Evolutionary conservation across 2,888 invertebrate genomes (phyloP).

Genomic region (Beris chalybata): DNA sequence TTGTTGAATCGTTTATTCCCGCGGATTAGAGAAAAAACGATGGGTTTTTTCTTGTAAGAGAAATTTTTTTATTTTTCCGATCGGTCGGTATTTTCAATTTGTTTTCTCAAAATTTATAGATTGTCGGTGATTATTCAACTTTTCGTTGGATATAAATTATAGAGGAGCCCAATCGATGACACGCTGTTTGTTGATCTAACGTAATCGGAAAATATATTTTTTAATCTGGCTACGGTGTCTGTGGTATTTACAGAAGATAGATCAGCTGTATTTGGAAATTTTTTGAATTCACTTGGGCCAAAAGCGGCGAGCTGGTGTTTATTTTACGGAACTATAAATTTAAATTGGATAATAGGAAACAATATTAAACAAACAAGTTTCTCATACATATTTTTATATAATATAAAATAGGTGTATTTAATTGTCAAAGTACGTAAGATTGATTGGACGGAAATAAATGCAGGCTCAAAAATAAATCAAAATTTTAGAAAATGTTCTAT

Average conservation of each 20-base stretch:
- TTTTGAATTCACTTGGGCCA: slow-evolving; percentile 2
- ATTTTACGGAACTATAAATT: too few species aligned
- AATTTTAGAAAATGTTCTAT: too few species aligned
- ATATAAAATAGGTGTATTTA: too few species aligned
- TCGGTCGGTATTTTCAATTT: slow-evolving; percentile 22
- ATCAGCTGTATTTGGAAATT: slow-evolving; percentile 12
- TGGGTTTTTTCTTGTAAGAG: slow-evolving; percentile 17
- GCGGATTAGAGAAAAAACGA: neutral
- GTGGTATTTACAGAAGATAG: neutral
- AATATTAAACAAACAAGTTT: too few species aligned
- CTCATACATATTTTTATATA: too few species aligned
- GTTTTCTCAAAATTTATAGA: slow-evolving; percentile 26
- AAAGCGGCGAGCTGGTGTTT: too few species aligned
- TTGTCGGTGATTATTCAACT: slow-evolving; percentile 31
- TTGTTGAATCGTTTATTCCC: too few species aligned
- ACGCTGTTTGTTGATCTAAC: slow-evolving; percentile 27
- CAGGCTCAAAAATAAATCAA: too few species aligned
- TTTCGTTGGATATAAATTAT: slow-evolving; percentile 23
- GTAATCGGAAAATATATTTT: slow-evolving; percentile 26
- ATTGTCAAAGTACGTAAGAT: too few species aligned
- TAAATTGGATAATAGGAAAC: too few species aligned
- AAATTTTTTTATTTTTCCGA: slow-evolving; percentile 21
- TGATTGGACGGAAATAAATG: too few species aligned
- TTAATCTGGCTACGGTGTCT: too few species aligned
- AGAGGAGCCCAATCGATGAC: slow-evolving; percentile 25